phyloP scores from a whole-genome alignment of 2,113 vertebrate species.

The Ophiodon elongatus region DNA sequence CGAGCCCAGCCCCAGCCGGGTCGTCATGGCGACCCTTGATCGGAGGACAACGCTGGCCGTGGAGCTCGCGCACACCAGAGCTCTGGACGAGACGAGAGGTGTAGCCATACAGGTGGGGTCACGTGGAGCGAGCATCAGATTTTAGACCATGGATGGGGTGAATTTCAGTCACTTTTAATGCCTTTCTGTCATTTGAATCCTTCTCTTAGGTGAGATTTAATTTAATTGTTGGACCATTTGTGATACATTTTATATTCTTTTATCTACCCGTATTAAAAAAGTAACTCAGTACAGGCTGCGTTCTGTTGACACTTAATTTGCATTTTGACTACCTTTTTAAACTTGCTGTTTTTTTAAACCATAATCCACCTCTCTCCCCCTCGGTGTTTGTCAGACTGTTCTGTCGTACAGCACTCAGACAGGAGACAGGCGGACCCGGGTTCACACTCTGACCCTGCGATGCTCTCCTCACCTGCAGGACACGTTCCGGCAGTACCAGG shows the following conservation, averaged over 20 bases:
- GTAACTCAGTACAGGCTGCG: not conserved
- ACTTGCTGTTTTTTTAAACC: not conserved
- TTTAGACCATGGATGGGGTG: no score
- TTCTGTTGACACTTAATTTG: not conserved
- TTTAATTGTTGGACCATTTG: not conserved
- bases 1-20: constrained; percentile 55
- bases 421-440: constrained; percentile 77
- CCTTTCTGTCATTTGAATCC: not conserved
- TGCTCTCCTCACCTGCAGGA: constrained; percentile 82
- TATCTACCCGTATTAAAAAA: not conserved
- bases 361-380: not conserved
- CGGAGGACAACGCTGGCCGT: constrained; percentile 78
- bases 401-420: constrained; percentile 76
- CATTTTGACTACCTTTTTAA: no score
- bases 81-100: constrained; percentile 79
- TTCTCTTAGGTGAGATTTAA: not conserved
- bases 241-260: not conserved
- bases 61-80: constrained; percentile 80
- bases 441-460: constrained; percentile 80
- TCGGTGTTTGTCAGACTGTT: constrained; percentile 66
- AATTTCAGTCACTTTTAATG: not conserved
- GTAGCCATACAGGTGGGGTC: constrained; percentile 79
- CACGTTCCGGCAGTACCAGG: constrained; percentile 83
- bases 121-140: not conserved
- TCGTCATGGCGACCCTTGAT: constrained; percentile 81